Percentiles rank a stretch among this genome's conserved stretches.
phyloP scores from a whole-genome alignment of 1,140 invertebrate genomes.

The Rhopalosiphum padi region DNA sequence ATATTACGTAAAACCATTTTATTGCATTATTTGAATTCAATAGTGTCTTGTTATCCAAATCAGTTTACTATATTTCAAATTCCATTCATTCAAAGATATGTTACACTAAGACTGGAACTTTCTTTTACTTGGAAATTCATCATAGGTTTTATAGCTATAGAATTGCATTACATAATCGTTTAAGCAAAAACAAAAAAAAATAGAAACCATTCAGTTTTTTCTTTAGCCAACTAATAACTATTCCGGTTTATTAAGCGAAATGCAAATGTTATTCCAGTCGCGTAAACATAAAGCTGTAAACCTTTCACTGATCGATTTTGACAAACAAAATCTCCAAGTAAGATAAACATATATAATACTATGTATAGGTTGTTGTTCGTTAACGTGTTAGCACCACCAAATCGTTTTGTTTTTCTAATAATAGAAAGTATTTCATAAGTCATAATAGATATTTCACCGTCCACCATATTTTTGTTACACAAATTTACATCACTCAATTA shows the following conservation, averaged over 20 bases:
- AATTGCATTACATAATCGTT: not conserved
- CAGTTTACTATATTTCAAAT: constrained; percentile 15
- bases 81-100: not conserved
- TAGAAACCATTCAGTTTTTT: constrained; percentile 45
- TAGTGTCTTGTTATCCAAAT: not conserved
- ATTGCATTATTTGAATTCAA: constrained; percentile 24
- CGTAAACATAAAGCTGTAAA: constrained; percentile 24
- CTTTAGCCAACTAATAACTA: constrained; percentile 5
- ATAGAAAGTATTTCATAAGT: not conserved
- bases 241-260: constrained; percentile 50
- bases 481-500: not conserved
- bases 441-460: not conserved
- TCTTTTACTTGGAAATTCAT: constrained; percentile 43
- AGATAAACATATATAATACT: not conserved
- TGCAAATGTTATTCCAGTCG: constrained; percentile 52
- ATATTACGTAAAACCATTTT: constrained; percentile 26
- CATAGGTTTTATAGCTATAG: not conserved
- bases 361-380: not conserved
- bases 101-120: constrained; percentile 1
- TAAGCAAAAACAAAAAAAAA: constrained; percentile 38
- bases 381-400: not conserved
- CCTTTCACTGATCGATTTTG: constrained; percentile 54
- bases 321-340: not conserved
- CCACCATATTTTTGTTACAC: not conserved
- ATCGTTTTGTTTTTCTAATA: constrained; percentile 12